Percentiles rank a stretch among this genome's conserved stretches.
These are phyloP conservation scores for Aviceda subcristata DNA, from an alignment of 2,113 vertebrate genomes.

Conservation along the genomic window DNA sequence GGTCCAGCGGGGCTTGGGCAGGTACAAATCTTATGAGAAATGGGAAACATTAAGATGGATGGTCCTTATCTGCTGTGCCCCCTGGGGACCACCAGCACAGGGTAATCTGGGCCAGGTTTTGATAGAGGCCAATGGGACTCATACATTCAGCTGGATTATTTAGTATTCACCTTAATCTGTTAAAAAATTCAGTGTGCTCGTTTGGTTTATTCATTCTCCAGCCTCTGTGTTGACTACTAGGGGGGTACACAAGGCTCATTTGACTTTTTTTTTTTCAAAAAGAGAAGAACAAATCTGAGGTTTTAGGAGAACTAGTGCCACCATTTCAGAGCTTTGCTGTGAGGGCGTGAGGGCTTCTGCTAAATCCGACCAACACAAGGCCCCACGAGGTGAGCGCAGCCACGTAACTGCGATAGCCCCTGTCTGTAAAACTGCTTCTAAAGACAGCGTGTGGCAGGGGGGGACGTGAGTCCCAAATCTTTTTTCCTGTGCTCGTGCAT, in stretches of 20 bases:
- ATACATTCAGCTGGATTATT: background rate
- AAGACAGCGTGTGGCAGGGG: too few species aligned
- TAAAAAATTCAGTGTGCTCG: background rate
- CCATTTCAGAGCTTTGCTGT: background rate
- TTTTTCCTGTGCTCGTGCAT: background rate
- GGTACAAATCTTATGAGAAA: background rate
- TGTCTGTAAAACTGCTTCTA: background rate
- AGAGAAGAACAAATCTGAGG: background rate
- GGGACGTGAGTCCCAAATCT: background rate
- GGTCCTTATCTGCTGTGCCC: background rate
- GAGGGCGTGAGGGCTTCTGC: background rate
- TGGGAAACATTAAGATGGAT: background rate
- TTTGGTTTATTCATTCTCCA: background rate
- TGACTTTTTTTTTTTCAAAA: background rate
- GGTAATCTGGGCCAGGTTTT: background rate
- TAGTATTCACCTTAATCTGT: background rate
- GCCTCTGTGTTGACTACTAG: background rate
- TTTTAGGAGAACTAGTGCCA: background rate
- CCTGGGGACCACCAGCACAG: background rate
- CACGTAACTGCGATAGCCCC: background rate
- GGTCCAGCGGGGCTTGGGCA: background rate
- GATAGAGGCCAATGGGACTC: background rate
- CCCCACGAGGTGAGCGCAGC: accelerated
- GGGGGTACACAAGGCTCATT: too few species aligned
- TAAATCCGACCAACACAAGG: background rate